phyloP scores from a whole-genome alignment of 2,113 vertebrate genomes.

The Mugil cephalus region DNA sequence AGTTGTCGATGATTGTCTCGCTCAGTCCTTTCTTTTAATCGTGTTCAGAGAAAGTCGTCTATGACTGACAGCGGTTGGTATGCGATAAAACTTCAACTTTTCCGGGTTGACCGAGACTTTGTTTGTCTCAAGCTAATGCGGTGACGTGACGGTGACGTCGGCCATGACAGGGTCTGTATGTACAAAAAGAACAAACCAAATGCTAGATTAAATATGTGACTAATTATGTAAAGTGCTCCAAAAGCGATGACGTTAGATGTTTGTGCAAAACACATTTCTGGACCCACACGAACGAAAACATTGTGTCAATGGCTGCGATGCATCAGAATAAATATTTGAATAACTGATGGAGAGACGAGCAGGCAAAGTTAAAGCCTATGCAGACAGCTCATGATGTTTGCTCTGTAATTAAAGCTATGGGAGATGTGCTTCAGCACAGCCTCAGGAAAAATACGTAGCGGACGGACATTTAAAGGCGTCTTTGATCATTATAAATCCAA shows the following conservation, averaged over 20 bases:
- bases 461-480: conserved; percentile 20
- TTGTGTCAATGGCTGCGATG: not conserved
- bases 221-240: not conserved
- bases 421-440: conserved; percentile 9
- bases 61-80: too few relatives aligned
- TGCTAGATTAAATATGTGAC: not conserved
- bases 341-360: conserved; percentile 25
- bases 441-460: not conserved
- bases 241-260: not conserved
- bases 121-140: too few relatives aligned
- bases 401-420: conserved; percentile 42
- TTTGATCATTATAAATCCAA: conserved; percentile 40
- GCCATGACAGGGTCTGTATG: too few relatives aligned
- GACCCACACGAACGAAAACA: not conserved
- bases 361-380: conserved; percentile 17
- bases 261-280: not conserved
- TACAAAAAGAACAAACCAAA: not conserved
- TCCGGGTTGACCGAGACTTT: too few relatives aligned
- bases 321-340: conserved; percentile 13
- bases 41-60: too few relatives aligned
- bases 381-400: conserved; percentile 35
- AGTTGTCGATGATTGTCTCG: too few relatives aligned
- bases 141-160: too few relatives aligned
- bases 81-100: too few relatives aligned
- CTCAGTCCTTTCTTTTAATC: too few relatives aligned